These are phyloP conservation scores for Microtus ochrogaster DNA, from an alignment of 2,113 vertebrate genomes.

Conservation along the genomic window DNA sequence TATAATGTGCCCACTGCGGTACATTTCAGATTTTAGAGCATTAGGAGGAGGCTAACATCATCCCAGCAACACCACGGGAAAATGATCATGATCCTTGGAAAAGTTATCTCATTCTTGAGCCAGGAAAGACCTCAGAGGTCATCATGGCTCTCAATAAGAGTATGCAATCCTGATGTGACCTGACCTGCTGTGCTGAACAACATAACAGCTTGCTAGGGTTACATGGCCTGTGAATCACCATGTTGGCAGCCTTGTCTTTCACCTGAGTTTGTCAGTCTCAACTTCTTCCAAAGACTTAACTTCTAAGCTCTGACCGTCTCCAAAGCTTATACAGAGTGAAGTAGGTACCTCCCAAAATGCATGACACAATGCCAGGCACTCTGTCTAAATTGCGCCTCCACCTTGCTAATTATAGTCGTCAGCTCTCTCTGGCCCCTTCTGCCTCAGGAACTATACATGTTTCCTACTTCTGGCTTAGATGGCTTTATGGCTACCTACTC, in stretches of 20 bases:
- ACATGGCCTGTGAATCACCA: too few relatives aligned
- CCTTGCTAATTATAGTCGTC: too few relatives aligned
- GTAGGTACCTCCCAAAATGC: neutral
- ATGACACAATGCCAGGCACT: neutral
- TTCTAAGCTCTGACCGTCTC: neutral
- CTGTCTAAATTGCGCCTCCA: neutral
- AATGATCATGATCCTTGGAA: too few relatives aligned
- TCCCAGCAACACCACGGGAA: too few relatives aligned
- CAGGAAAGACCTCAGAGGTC: too few relatives aligned
- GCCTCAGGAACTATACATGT: neutral
- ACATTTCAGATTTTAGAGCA: too few relatives aligned
- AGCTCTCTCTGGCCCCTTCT: neutral
- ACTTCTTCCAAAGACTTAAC: neutral
- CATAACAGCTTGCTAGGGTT: rapidly evolving
- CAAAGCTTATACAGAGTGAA: neutral
- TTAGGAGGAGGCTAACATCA: too few relatives aligned
- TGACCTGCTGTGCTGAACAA: too few relatives aligned
- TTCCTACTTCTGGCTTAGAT: neutral
- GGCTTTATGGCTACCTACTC: neutral
- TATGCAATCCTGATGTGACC: too few relatives aligned
- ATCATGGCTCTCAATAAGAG: too few relatives aligned
- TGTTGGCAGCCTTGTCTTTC: neutral
- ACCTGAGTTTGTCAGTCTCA: neutral
- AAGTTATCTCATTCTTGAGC: too few relatives aligned
- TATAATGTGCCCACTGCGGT: too few relatives aligned